Conservation (phyloP, 2,888 invertebrate genomes). For the Ormyrus thymus region DNA sequence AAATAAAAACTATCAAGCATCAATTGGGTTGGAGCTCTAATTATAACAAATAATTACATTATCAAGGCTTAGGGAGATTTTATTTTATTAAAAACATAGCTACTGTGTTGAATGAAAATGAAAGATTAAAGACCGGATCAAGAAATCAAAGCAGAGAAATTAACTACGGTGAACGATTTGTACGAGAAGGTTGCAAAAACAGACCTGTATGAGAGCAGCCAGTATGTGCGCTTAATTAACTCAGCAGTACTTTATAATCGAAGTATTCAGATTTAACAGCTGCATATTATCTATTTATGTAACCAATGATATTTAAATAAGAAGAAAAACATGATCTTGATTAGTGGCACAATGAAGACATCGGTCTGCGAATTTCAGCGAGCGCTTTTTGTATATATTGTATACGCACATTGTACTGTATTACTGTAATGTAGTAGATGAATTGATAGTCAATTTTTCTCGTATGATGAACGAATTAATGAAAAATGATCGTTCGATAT, state of each 20-base stretch:
- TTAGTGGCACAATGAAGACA: conserved; percentile 60
- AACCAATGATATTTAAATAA: conserved; percentile 57
- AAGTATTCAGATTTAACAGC: conserved; percentile 61
- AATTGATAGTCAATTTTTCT: conserved; percentile 69
- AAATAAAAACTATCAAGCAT: conserved; percentile 44
- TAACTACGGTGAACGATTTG: conserved; percentile 50
- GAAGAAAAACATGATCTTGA: conserved; percentile 67
- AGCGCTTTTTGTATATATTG: conserved; percentile 72
- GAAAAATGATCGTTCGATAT: conserved; percentile 69
- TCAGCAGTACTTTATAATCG: conserved; percentile 56
- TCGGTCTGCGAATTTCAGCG: conserved; percentile 66
- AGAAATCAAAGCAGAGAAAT: conserved; percentile 40
- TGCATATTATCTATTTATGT: conserved; percentile 56
- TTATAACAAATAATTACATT: conserved; percentile 28
- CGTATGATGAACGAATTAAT: conserved; percentile 69
- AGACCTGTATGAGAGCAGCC: conserved; percentile 69
- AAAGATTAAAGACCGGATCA: conserved; percentile 26
- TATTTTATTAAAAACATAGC: conserved; percentile 50
- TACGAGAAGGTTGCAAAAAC: conserved; percentile 54
- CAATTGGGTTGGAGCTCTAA: conserved; percentile 44
- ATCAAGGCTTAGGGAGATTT: conserved; percentile 45
- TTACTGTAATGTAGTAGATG: conserved; percentile 67
- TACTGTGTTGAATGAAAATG: conserved; percentile 37
- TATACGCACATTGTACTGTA: conserved; percentile 72
- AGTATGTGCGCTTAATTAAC: conserved; percentile 72